Conservation (phyloP, 2,888 invertebrate species). For the Falcaria lacertinaria region DNA sequence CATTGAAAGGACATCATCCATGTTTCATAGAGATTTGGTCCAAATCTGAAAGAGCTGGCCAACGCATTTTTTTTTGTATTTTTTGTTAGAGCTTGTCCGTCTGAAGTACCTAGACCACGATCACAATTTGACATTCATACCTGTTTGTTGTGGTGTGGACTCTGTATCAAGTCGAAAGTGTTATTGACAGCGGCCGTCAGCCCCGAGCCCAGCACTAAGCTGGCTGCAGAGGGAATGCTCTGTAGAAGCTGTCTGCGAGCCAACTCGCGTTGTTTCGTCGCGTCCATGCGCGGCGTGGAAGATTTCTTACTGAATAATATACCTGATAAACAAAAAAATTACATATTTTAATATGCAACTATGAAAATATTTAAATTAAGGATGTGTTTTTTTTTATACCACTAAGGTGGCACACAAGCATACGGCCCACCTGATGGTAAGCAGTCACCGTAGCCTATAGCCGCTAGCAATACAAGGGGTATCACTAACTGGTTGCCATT, state of each 20-base stretch:
- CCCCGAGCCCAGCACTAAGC: constrained; percentile 36
- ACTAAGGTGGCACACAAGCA: no score
- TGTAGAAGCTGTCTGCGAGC: constrained; percentile 61
- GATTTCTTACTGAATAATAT: constrained; percentile 48
- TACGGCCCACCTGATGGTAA: no score
- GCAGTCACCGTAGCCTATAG: no score
- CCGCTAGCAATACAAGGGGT: no score
- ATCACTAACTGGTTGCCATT: no score
- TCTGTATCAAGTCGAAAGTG: constrained; percentile 71
- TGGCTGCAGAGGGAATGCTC: constrained; percentile 31
- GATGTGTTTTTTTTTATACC: no score
- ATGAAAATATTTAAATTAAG: no score
- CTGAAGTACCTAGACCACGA: background rate
- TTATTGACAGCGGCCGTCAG: constrained; percentile 45
- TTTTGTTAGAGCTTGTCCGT: no score
- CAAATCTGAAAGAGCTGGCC: no score
- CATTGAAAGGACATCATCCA: no score
- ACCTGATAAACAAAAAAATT: no score
- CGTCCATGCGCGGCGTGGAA: constrained; percentile 15
- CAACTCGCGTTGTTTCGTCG: constrained; percentile 22
- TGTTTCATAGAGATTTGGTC: no score
- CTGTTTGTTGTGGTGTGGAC: constrained; percentile 81
- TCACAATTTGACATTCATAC: constrained; percentile 24
- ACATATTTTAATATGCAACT: background rate
- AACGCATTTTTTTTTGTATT: background rate